Evolutionary conservation across 1,140 invertebrate species (phyloP), one percentile per base, ranked within the genome.

Genomic region (Berghia stephanieae): DNA sequence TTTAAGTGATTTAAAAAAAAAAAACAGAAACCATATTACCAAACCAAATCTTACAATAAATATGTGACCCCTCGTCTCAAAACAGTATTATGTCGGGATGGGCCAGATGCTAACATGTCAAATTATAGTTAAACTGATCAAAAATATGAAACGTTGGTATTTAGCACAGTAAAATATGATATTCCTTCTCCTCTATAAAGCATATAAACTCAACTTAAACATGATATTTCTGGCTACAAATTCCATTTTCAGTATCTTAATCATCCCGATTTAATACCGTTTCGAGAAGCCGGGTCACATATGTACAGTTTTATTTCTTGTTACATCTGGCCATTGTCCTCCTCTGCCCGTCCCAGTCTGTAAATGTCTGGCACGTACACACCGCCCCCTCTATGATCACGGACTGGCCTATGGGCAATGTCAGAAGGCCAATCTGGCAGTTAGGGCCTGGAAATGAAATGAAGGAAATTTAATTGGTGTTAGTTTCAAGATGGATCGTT

Each of bases 351-450:
- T 73, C 70, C 18, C 36, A 3, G 46, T 73, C 70, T 1, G n/a
- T 38, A 24, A 57, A 57, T 3, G 27, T 73, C 34, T 73, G 46
- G 43, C 70, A 73, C 6, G 31, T 57, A 40, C 70, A 73, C 2
- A 21, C 57, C 31, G 70, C 70, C 21, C 70, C 70, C 46, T 73
- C 70, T 73, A 55, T n/a, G 31, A 55, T n/a, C 27, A 55, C 49
- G 34, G 70, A 73, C 40, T 73, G 70, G 34, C 70, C 70, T 24
- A 73, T 57, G 13, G 70, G 70, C 3, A 73, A 49, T 38, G 70
- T 73, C 6, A 73, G 70, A n/a, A 73, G 44, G 4, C 70, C 70
- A 57, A 73, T 73, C 70, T 73, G 70, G 40, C 70, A 73, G 70
- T 73, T 73, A 2, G 70, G 70, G 31, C 70, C 70, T 73, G 70